Percentiles rank a stretch among this genome's conserved stretches.
phyloP scores from a whole-genome alignment of 37 sponge, comb jelly and placozoan species.

The Trichoplax adhaerens region DNA sequence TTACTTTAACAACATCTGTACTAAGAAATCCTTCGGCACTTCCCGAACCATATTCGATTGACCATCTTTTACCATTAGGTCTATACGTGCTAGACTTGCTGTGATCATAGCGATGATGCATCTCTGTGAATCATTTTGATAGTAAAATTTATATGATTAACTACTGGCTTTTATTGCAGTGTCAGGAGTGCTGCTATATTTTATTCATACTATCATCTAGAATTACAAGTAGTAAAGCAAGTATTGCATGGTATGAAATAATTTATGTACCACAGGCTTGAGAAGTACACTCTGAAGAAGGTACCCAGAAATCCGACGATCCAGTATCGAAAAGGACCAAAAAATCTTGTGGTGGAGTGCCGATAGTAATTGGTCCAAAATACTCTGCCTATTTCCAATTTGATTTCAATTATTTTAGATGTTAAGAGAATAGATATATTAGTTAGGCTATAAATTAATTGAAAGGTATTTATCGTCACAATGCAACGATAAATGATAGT shows the following conservation, averaged over 20 bases:
- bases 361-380: slow-evolving; percentile 78
- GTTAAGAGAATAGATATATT: too few relatives aligned
- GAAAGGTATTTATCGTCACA: too few relatives aligned
- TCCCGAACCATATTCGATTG: slow-evolving; percentile 76
- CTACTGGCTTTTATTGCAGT: too few relatives aligned
- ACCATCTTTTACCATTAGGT: slow-evolving; percentile 58
- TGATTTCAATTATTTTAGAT: too few relatives aligned
- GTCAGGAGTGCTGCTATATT: too few relatives aligned
- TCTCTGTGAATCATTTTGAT: not conserved
- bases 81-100: slow-evolving; percentile 34
- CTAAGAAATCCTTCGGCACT: slow-evolving; percentile 63
- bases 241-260: too few relatives aligned
- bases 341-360: slow-evolving; percentile 81
- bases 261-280: slow-evolving; percentile 67
- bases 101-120: slow-evolving; percentile 18
- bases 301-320: slow-evolving; percentile 94
- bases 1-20: slow-evolving; percentile 53
- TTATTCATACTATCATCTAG: too few relatives aligned
- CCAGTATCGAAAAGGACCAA: slow-evolving; percentile 93
- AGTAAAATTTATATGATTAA: too few relatives aligned
- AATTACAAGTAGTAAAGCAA: too few relatives aligned
- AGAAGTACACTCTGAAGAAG: slow-evolving; percentile 16
- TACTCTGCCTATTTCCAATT: slow-evolving; percentile 51
- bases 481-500: too few relatives aligned
- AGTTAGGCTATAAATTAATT: too few relatives aligned